Evolutionary conservation across 2,113 vertebrate species (phyloP), one percentile per base, ranked within the genome.

Genomic region (Condylura cristata): DNA sequence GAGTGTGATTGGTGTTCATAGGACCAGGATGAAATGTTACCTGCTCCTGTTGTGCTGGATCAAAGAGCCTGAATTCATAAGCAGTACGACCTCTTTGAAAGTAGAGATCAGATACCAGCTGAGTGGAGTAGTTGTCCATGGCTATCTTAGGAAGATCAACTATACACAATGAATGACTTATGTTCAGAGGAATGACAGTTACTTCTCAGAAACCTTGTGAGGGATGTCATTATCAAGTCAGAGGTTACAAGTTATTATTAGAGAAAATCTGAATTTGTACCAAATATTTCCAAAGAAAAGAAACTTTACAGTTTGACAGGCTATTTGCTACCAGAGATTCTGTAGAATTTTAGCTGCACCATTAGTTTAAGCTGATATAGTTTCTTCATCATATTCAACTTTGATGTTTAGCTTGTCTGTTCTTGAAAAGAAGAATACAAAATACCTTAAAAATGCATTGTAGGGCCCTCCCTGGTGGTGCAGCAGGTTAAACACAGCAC

Each of bases 221-320:
- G 56, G 12, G 34, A 79, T 80, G 68, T 83, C 32, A 30, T 24
- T 74, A 74, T 66, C 16, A 83, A 82, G 61, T 78, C 34, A 41
- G 17, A 72, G 32, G 56, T 74, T 78, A 16, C 83, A 74, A 91
- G 84, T 34, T 78, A 34, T 80, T 34, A 83, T 74, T 68, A 84
- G 41, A 80, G 56, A 60, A 90, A 87, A 66, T 78, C 37, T 79
- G 58, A 87, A 84, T 96, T 83, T 92, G 48, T 37, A 60, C 12
- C 22, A 90, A 95, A 78, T 82, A 32, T 85, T 88, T 88, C 11
- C 13, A 6, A 81, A 89, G 58, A 84, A 88, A 93, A 83, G 26
- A 87, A 88, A 91, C 39, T 79, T 89, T 85, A 93, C 17, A n/a
- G 20, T 84, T 88, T 75, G 78, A 85, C 65, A 93, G 78, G 30